Evolutionary conservation across 2,797 vertebrate species (phyloP).

Genomic region (Anabacerthia variegaticeps): DNA sequence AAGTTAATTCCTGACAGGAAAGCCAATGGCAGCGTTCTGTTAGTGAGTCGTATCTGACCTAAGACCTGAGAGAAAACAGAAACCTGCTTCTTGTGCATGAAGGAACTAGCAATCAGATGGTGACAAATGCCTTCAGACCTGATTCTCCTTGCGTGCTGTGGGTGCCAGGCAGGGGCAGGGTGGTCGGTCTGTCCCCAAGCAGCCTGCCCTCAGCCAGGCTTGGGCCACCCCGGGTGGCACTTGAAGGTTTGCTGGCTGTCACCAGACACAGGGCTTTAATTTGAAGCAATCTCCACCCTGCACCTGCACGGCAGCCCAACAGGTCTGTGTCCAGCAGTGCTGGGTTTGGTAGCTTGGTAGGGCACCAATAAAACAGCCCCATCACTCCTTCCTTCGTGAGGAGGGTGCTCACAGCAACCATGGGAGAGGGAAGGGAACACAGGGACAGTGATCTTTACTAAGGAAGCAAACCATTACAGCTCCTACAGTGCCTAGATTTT

Average conservation of each 20-base stretch:
- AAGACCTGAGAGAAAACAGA: neutral
- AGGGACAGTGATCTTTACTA: accelerated
- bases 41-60: neutral
- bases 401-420: neutral
- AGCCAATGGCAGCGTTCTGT: neutral
- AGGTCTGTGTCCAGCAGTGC: accelerated
- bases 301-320: neutral
- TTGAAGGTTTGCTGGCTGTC: neutral
- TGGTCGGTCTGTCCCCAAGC: accelerated
- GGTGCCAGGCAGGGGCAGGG: neutral
- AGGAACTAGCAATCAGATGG: neutral
- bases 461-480: neutral
- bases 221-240: accelerated
- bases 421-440: accelerated
- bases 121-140: neutral
- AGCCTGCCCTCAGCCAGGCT: neutral
- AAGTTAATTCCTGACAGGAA: neutral
- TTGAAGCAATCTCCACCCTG: neutral
- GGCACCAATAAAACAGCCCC: neutral
- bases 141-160: accelerated
- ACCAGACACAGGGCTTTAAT: neutral
- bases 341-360: neutral
- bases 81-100: neutral
- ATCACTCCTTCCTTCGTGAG: accelerated
- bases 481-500: neutral